Percentiles rank a stretch among this genome's conserved stretches.
phyloP scores from a whole-genome alignment of 2,113 vertebrate species.

The Sinocyclocheilus anophthalmus region DNA sequence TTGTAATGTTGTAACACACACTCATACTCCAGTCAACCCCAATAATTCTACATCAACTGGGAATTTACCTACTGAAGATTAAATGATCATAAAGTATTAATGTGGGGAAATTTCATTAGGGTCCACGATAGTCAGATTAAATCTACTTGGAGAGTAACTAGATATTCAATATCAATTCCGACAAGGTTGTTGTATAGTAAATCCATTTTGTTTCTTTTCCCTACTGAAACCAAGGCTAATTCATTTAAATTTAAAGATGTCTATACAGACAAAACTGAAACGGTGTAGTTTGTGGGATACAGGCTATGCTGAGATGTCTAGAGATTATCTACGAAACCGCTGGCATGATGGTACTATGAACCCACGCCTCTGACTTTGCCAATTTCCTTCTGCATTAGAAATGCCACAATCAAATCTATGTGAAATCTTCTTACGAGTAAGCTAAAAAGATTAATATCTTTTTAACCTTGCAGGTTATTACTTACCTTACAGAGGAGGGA shows the following conservation, averaged over 20 bases:
- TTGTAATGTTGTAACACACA: slow-evolving; percentile 82
- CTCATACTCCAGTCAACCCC: slow-evolving; percentile 80
- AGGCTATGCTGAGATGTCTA: slow-evolving; percentile 13
- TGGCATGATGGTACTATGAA: slow-evolving; percentile 18
- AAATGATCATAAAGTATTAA: slow-evolving; percentile 72
- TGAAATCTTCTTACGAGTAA: slow-evolving; percentile 59
- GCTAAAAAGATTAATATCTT: slow-evolving; percentile 63
- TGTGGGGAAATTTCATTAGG: slow-evolving; percentile 72
- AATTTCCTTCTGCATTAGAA: slow-evolving; percentile 59
- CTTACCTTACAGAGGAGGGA: slow-evolving; percentile 55
- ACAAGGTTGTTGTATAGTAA: slow-evolving; percentile 9
- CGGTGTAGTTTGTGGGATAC: not conserved
- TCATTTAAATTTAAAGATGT: slow-evolving; percentile 29
- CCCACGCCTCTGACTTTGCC: slow-evolving; percentile 44
- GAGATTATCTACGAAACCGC: slow-evolving; percentile 33
- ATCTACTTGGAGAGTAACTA: slow-evolving; percentile 37
- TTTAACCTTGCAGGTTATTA: slow-evolving; percentile 58
- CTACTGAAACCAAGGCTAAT: slow-evolving; percentile 11
- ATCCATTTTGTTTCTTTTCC: slow-evolving; percentile 11
- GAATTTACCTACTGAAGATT: slow-evolving; percentile 89
- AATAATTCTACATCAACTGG: slow-evolving; percentile 86
- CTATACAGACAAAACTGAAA: not conserved
- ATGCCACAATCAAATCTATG: slow-evolving; percentile 59
- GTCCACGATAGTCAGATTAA: slow-evolving; percentile 62
- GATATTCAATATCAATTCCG: slow-evolving; percentile 35